phyloP scores from a whole-genome alignment of 2,113 vertebrate genomes.

The Tenrec ecaudatus region DNA sequence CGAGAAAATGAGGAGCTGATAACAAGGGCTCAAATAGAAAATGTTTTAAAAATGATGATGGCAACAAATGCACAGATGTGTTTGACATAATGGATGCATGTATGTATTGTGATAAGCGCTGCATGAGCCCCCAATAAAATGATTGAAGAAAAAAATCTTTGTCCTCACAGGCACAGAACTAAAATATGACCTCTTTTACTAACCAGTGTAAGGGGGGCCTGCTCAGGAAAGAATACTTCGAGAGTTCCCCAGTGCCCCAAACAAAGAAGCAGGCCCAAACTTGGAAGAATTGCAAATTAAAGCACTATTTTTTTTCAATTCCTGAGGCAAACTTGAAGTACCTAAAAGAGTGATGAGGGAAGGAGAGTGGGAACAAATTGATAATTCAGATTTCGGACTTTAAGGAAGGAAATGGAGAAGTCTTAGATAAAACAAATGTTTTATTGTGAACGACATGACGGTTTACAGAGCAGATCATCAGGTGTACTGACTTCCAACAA shows the following conservation, averaged over 20 bases:
- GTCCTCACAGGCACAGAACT: neutral
- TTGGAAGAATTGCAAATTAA: constrained; percentile 47
- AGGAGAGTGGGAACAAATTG: neutral
- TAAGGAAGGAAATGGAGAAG: constrained; percentile 35
- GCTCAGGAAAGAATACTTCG: neutral
- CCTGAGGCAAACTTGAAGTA: neutral
- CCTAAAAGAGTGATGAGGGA: neutral
- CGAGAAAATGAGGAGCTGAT: too few species aligned
- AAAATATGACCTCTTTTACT: neutral
- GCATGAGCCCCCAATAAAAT: too few species aligned
- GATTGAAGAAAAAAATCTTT: too few species aligned
- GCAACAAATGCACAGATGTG: too few species aligned
- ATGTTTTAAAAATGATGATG: too few species aligned
- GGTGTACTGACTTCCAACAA: too few species aligned
- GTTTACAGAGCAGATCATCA: too few species aligned
- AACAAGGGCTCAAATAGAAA: too few species aligned
- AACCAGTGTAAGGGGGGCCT: neutral
- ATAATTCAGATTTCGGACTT: neutral
- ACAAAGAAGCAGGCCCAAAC: neutral
- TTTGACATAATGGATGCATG: too few species aligned
- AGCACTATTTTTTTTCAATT: neutral
- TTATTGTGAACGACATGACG: too few species aligned
- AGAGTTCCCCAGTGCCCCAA: neutral
- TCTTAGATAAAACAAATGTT: too few species aligned
- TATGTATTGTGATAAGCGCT: too few species aligned